Evolutionary conservation across 2,113 vertebrate genomes (phyloP).

Genomic region (Dendropsophus ebraccatus): DNA sequence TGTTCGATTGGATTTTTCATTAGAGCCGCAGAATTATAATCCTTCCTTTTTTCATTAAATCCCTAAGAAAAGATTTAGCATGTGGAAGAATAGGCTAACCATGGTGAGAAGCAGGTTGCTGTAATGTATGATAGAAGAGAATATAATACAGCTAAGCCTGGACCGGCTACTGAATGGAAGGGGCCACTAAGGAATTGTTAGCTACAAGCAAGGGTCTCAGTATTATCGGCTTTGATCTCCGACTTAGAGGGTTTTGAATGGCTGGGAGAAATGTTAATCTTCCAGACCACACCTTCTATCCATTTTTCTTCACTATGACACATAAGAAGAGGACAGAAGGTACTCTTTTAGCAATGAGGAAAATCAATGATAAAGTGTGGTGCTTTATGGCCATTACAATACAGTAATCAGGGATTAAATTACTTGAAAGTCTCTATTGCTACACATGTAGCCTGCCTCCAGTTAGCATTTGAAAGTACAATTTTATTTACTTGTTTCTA

Average conservation of each 20-base stretch:
- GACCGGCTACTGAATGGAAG: constrained; percentile 47
- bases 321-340: constrained; percentile 57
- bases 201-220: constrained; percentile 51
- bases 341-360: constrained; percentile 45
- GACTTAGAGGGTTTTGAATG: constrained; percentile 54
- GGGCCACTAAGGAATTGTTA: constrained; percentile 53
- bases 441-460: neutral
- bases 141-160: constrained; percentile 57
- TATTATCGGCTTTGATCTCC: constrained; percentile 56
- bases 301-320: constrained; percentile 49
- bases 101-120: constrained; percentile 53
- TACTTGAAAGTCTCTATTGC: constrained; percentile 14
- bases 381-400: constrained; percentile 45
- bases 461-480: neutral
- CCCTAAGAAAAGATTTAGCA: constrained; percentile 52
- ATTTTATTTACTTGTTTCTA: neutral
- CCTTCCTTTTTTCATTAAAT: constrained; percentile 47
- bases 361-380: constrained; percentile 52
- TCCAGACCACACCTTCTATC: constrained; percentile 41
- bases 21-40: constrained; percentile 32
- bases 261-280: constrained; percentile 58
- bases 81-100: constrained; percentile 52
- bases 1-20: constrained; percentile 33
- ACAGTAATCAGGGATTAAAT: constrained; percentile 56
- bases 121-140: constrained; percentile 49